Percentiles rank a stretch among this genome's conserved stretches.
These are phyloP conservation scores for Castor canadensis DNA, from an alignment of 2,113 vertebrate genomes.

Conservation along the genomic window DNA sequence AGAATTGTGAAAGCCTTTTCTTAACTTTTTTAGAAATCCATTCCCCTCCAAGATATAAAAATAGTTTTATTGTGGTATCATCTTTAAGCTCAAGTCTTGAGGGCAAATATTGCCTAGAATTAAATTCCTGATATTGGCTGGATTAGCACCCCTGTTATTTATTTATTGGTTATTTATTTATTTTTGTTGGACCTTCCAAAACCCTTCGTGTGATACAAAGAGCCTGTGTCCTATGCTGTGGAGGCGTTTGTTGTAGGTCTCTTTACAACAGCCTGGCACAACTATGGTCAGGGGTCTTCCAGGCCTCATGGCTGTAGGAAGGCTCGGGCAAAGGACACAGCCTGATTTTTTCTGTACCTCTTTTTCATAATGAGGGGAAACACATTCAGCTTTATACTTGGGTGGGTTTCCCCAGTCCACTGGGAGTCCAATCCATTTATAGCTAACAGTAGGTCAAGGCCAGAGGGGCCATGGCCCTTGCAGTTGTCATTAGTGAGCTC, in stretches of 20 bases:
- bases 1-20: no score
- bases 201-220: background rate
- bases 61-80: constrained; percentile 27
- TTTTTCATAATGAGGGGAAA: background rate
- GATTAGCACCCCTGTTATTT: background rate
- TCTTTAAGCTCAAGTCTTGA: background rate
- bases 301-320: background rate
- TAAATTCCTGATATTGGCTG: constrained; percentile 3
- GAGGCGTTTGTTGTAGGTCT: background rate
- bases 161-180: background rate
- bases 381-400: background rate
- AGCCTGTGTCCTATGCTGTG: background rate
- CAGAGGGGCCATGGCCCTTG: background rate
- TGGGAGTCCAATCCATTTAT: constrained; percentile 33
- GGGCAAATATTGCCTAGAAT: background rate
- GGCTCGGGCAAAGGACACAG: background rate
- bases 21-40: no score
- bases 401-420: background rate
- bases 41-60: constrained; percentile 16
- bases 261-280: background rate
- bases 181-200: background rate
- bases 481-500: constrained; percentile 57
- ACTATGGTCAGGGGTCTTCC: background rate
- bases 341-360: background rate
- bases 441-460: constrained; percentile 57